Evolutionary conservation across 2,113 vertebrate species (phyloP).

Genomic region (Tachysurus fulvidraco): DNA sequence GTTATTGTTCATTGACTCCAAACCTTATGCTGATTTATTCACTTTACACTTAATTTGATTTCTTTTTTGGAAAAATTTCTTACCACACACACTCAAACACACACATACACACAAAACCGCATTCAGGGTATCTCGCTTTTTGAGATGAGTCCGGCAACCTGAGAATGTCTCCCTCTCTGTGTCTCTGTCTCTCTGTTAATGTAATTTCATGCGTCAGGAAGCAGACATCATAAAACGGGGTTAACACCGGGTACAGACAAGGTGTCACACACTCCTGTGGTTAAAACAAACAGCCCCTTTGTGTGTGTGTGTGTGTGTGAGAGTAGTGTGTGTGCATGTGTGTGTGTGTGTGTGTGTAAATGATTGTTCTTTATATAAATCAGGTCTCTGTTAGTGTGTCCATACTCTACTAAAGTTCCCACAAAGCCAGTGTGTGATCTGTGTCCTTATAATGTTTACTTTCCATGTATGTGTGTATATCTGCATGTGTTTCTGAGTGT

Average conservation of each 20-base stretch:
- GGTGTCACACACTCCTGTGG: slow-evolving; percentile 71
- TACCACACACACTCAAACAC: neutral
- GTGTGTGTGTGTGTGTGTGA: slow-evolving; percentile 32
- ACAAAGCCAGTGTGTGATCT: neutral
- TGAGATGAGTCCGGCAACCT: slow-evolving; percentile 62
- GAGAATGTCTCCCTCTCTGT: slow-evolving; percentile 75
- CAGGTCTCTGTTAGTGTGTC: neutral
- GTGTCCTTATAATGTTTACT: neutral
- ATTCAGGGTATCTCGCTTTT: slow-evolving; percentile 58
- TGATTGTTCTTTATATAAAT: neutral
- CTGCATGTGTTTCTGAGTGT: neutral
- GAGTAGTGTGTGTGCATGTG: neutral
- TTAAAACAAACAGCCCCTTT: slow-evolving; percentile 66
- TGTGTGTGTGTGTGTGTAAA: neutral
- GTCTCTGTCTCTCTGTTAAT: slow-evolving; percentile 70
- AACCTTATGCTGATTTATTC: slow-evolving; percentile 56
- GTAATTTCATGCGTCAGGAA: slow-evolving; percentile 67
- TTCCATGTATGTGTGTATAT: neutral
- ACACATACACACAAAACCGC: slow-evolving; percentile 15
- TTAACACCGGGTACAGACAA: slow-evolving; percentile 72
- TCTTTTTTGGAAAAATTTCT: slow-evolving; percentile 34
- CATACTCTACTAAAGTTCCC: neutral
- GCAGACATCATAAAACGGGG: slow-evolving; percentile 73
- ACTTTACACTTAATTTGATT: slow-evolving; percentile 63
- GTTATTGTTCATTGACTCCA: slow-evolving; percentile 60